Base-by-base conservation (phyloP, 2,888 invertebrate species). In the Agriopis leucophaearia region DNA sequence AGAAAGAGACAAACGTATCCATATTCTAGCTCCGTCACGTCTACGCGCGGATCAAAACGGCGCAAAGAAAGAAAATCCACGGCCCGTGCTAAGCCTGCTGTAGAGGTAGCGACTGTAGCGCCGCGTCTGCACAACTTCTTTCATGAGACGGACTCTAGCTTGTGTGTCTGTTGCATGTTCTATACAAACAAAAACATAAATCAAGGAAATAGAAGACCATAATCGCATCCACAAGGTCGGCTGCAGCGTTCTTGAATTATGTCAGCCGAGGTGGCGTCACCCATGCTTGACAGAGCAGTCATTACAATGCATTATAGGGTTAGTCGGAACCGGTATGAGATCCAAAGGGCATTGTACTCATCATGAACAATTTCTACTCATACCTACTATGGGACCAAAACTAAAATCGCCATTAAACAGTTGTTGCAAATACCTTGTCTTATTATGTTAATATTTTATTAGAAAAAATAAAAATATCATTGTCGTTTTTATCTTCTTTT, bases 161-260 rank as follows among this genome's bases (percentile, higher is more conserved):
- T 50, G 16, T 51, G 9, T 36, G 56, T 42, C 1, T 47, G 16
- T 10, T 42, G 7, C 38, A 9, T 55, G 16, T 47, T 57, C 12
- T 62, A 62, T 63, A 69, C 16, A 65, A 54, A 65, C 44, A 62
- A 69, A 65, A 71, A 74, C 67, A 60, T 70, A 64, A 70, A 73
- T 78, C 72, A 81, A 85, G 86, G 86, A 87, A 87, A 82, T 80
- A 72, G 73, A 78, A 70, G 74, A 66, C 66, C 73, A 73, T 80
- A 84, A 81, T 81, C 78, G 81, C 78, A 78, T 71, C 72, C 54
- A 72, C 83, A 84, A 86, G 86, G 86, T 78, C 80, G 72, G 54
- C 45, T 68, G 58, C 74, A 74, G 70, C 70, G 77, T 72, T 73
- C 78, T 78, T 74, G 78, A 74, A 78, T 77, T 76, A 74, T 74